Percentiles rank a stretch among this genome's conserved stretches.
Evolutionary conservation across 1,140 invertebrate species (phyloP).

Genomic region (Drosophila rhopaloa): DNA sequence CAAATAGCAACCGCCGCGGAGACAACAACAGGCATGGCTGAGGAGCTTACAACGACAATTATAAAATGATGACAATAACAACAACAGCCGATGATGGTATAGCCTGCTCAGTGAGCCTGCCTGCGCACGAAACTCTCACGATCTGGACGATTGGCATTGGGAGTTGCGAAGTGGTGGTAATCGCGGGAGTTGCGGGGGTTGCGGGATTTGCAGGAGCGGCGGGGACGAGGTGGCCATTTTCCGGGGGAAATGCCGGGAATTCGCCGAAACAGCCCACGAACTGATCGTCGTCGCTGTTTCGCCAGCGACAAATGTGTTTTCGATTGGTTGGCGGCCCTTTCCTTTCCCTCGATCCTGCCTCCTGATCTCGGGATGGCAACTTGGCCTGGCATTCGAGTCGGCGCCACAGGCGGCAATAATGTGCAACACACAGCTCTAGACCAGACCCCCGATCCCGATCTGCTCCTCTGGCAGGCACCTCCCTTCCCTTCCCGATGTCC

Average conservation of each 20-base stretch:
- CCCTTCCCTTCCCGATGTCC: background rate
- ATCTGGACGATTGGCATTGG: constrained; percentile 56
- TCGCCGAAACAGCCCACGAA: constrained; percentile 79
- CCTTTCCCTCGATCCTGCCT: background rate
- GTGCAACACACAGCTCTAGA: constrained; percentile 45
- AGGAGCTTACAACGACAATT: constrained; percentile 82
- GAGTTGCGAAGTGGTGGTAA: background rate
- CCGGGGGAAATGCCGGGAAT: constrained; percentile 64
- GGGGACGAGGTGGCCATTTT: constrained; percentile 14
- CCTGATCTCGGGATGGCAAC: constrained; percentile 24
- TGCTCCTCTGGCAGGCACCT: background rate
- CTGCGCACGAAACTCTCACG: constrained; percentile 57
- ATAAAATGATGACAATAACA: constrained; percentile 84
- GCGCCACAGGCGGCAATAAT: constrained; percentile 66
- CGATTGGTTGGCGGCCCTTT: constrained; percentile 66
- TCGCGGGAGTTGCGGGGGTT: background rate
- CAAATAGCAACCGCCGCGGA: constrained; percentile 62
- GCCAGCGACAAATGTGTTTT: constrained; percentile 80
- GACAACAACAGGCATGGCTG: constrained; percentile 45
- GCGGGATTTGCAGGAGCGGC: background rate
- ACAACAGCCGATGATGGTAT: constrained; percentile 77
- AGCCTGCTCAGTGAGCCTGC: constrained; percentile 40
- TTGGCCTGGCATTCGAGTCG: constrained; percentile 35
- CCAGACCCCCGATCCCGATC: constrained; percentile 6
- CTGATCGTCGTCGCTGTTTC: constrained; percentile 58